Evolutionary conservation across 1,140 invertebrate genomes (phyloP), one percentile per base, ranked within the genome.

Genomic region (silkworm (Bombyx mori)): DNA sequence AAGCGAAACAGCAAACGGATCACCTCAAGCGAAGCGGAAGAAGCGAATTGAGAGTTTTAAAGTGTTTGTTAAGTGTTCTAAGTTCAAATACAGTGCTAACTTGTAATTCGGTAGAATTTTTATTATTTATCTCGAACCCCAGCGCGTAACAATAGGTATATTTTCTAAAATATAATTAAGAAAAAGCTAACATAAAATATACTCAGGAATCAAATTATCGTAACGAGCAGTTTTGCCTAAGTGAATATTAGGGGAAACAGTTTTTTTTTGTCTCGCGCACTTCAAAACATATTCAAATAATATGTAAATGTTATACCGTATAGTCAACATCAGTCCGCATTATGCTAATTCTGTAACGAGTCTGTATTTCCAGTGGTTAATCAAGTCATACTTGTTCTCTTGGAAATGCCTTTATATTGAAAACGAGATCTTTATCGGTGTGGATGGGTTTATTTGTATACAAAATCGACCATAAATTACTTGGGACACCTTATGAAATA

Each of bases 341-440:
- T 72, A 75, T 75, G 73, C 43, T 67, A 74, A 74, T 71, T 56
- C 48, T 42, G 51, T 64, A 58, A 65, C 54, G 62, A 61, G 58
- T 62, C 61, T 52, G 26, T 35, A 35, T 60, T 54, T 49, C 54
- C 52, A 55, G 50, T 61, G 61, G 64, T 68, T 75, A 72, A 72
- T 75, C 69, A 72, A 75, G 62, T 66, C 55, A 63, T 61, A 35
- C 26, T 35, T 35, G 26, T 35, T 35, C 26, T 35, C 26, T 3
- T 35, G 26, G 4, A 49, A 49, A 49, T 49, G 47, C 26, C 47
- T 49, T 12, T 12, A 49, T 22, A 49, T 10, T 49, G 47, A 10
- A 49, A 49, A 7, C n/a, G 47, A 49, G 47, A 49, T 49, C n/a
- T 49, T 49, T 18, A 49, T 49, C 47, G 47, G 26, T 35, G 4